These are phyloP conservation scores for Leptopilina drosophilae DNA, from an alignment of 2,888 invertebrate genomes.

Conservation along the genomic window DNA sequence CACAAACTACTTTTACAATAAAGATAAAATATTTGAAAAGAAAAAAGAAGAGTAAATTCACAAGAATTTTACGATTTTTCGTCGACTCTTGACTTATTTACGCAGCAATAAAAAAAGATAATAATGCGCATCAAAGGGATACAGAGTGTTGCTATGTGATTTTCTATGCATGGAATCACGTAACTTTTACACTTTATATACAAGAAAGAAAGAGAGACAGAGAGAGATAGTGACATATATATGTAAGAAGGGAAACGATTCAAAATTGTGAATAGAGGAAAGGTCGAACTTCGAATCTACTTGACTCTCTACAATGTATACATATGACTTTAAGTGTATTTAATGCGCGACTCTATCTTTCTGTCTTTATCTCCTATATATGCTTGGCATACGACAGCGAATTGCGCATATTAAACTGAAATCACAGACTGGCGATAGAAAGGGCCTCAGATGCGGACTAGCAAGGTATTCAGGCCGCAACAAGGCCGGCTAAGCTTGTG, in stretches of 20 bases:
- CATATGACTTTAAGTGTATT: not conserved
- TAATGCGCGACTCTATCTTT: not conserved
- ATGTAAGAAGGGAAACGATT: not conserved
- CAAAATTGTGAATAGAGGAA: slow-evolving; percentile 5
- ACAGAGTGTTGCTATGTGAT: not conserved
- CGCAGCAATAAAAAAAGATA: not conserved
- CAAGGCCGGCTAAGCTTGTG: slow-evolving; percentile 51
- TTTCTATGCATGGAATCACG: slow-evolving; percentile 7
- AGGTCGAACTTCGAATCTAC: slow-evolving; percentile 17
- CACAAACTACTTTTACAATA: too few relatives aligned
- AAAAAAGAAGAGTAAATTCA: too few relatives aligned
- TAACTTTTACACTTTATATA: slow-evolving; percentile 8
- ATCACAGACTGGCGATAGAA: slow-evolving; percentile 47
- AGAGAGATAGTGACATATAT: not conserved
- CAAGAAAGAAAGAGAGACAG: not conserved
- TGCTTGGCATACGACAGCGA: slow-evolving; percentile 35
- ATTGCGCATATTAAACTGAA: slow-evolving; percentile 43
- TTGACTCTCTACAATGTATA: not conserved
- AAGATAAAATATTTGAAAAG: too few relatives aligned
- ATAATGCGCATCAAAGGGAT: slow-evolving; percentile 20
- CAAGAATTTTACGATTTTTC: too few relatives aligned
- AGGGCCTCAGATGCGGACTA: slow-evolving; percentile 52
- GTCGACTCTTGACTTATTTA: too few relatives aligned
- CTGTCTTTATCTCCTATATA: slow-evolving; percentile 16
- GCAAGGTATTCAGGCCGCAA: slow-evolving; percentile 55